Evolutionary conservation across 2,113 vertebrate genomes (phyloP).

Genomic region (Leptobrachium ailaonicum): DNA sequence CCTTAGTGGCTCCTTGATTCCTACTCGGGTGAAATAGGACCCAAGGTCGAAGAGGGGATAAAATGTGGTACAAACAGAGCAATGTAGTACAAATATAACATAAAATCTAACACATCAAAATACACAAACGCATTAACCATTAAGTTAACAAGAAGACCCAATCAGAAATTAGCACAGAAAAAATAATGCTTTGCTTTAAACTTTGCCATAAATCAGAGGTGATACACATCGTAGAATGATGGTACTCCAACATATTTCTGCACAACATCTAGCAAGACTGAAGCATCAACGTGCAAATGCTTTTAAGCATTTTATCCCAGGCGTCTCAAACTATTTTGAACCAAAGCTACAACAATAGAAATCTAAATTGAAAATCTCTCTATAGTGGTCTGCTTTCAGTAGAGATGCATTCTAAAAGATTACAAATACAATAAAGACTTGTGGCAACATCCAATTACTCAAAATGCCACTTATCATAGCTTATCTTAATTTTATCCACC

Average conservation of each 20-base stretch:
- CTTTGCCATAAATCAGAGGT: too few species aligned
- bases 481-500: slow-evolving; percentile 45
- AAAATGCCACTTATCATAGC: slow-evolving; percentile 43
- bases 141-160: too few species aligned
- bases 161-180: too few species aligned
- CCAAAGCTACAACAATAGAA: slow-evolving; percentile 32
- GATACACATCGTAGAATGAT: too few species aligned
- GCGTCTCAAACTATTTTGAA: slow-evolving; percentile 20
- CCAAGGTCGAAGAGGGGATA: too few species aligned
- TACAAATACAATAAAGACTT: slow-evolving; percentile 47
- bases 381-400: slow-evolving; percentile 31
- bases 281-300: slow-evolving; percentile 12
- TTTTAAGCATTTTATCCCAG: slow-evolving; percentile 18
- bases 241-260: background rate
- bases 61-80: too few species aligned
- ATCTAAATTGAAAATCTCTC: slow-evolving; percentile 50
- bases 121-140: too few species aligned
- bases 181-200: too few species aligned
- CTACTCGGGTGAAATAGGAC: too few species aligned
- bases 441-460: slow-evolving; percentile 46
- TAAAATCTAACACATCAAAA: too few species aligned
- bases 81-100: too few species aligned
- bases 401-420: slow-evolving; percentile 44
- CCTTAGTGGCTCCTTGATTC: too few species aligned
- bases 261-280: slow-evolving; percentile 13